phyloP scores from a whole-genome alignment of 2,888 invertebrate species.

The Leptopterna dolabrata region DNA sequence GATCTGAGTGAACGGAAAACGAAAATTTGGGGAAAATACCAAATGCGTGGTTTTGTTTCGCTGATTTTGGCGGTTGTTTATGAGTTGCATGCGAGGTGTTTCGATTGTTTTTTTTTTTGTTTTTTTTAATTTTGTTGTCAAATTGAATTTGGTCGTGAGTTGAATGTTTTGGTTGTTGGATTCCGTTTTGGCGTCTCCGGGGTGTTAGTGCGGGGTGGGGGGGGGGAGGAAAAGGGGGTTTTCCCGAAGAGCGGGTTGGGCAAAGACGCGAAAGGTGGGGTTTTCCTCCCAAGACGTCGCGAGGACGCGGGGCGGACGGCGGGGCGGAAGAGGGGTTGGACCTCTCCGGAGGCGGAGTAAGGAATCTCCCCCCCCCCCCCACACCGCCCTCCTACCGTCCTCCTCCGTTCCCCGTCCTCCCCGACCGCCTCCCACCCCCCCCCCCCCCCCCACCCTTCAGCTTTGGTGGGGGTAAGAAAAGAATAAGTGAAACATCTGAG shows the following conservation, averaged over 20 bases:
- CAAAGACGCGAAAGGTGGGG: constrained; percentile 16
- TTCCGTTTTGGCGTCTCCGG: neutral
- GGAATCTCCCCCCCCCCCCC: neutral
- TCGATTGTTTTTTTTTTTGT: neutral
- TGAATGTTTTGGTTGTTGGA: too few species aligned
- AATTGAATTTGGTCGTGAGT: neutral
- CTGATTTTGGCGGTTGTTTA: too few species aligned
- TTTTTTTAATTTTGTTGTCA: neutral
- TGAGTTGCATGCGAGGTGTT: too few species aligned
- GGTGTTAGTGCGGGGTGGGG: neutral
- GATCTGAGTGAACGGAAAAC: too few species aligned
- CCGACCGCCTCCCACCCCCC: too few species aligned
- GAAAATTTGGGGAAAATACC: too few species aligned
- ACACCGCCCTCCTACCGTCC: too few species aligned
- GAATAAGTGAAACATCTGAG: constrained; percentile 52
- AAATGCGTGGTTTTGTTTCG: too few species aligned
- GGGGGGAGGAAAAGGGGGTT: neutral
- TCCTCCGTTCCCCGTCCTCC: too few species aligned
- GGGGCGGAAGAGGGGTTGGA: neutral
- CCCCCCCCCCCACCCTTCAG: too few species aligned
- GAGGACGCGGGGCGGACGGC: neutral
- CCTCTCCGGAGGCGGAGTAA: constrained; percentile 36
- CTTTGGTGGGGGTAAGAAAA: constrained; percentile 51
- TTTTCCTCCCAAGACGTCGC: constrained; percentile 39
- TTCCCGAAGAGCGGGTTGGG: constrained; percentile 38